These are phyloP conservation scores for Zoroaster sp. DNA, from an alignment of 53 echinoderm and acorn worm species.

Conservation along the genomic window DNA sequence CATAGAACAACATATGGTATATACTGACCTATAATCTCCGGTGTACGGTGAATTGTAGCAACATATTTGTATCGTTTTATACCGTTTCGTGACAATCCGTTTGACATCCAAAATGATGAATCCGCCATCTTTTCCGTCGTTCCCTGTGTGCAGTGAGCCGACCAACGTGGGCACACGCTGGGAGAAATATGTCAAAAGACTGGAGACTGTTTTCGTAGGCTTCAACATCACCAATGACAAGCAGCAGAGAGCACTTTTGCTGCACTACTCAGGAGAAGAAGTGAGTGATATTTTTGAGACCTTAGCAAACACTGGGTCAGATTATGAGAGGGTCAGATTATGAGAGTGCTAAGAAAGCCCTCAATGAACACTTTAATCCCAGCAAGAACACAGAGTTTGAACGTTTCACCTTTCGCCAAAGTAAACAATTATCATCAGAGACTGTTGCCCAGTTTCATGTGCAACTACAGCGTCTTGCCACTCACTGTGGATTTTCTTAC, in stretches of 20 bases:
- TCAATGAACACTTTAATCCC: slow-evolving; percentile 29
- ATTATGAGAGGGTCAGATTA: too few species aligned
- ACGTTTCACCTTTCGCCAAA: slow-evolving; percentile 13
- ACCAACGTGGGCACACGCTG: neutral
- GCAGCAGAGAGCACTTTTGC: slow-evolving; percentile 37
- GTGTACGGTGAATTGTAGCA: too few species aligned
- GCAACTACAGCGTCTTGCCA: slow-evolving; percentile 35
- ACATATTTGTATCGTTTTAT: too few species aligned
- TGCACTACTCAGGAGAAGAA: slow-evolving; percentile 53
- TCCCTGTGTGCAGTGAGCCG: neutral
- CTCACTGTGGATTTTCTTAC: neutral
- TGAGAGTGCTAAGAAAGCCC: slow-evolving; percentile 4
- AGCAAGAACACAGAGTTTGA: neutral
- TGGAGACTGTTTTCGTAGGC: slow-evolving; percentile 49
- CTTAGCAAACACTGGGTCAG: slow-evolving; percentile 13
- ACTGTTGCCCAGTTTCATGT: neutral
- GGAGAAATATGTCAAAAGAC: slow-evolving; percentile 54
- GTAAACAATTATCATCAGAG: slow-evolving; percentile 6
- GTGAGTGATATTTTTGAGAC: slow-evolving; percentile 55
- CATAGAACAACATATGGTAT: too few species aligned
- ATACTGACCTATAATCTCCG: too few species aligned
- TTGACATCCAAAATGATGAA: too few species aligned
- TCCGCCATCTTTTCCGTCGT: too few species aligned
- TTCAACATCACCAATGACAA: slow-evolving; percentile 38
- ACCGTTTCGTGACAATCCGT: too few species aligned